Conservation (phyloP, 2,113 vertebrate genomes). For the Callospermophilus lateralis region DNA sequence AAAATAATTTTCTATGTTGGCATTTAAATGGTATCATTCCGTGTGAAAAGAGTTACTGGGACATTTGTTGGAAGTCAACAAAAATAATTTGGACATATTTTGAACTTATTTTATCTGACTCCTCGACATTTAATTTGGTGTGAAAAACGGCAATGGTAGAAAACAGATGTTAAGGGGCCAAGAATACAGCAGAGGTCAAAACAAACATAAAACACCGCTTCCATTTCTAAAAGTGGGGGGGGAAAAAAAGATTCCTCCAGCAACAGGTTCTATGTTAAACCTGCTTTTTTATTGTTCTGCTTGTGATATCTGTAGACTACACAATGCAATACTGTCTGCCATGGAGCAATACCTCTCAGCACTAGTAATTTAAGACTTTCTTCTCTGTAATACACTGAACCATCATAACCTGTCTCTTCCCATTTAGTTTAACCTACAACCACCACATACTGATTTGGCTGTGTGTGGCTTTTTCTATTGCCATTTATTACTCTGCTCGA, state of each 20-base stretch:
- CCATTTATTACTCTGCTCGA: constrained; percentile 96
- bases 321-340: constrained; percentile 90
- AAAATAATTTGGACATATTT: constrained; percentile 90
- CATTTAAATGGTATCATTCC: constrained; percentile 82
- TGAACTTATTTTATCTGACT: constrained; percentile 91
- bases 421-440: constrained; percentile 95
- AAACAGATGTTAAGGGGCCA: constrained; percentile 92
- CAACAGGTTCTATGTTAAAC: constrained; percentile 91
- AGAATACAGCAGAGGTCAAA: constrained; percentile 90
- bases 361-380: constrained; percentile 94
- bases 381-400: constrained; percentile 93
- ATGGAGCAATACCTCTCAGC: constrained; percentile 91
- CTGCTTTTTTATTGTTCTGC: constrained; percentile 91
- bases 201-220: constrained; percentile 89
- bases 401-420: constrained; percentile 95
- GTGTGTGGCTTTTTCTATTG: constrained; percentile 94
- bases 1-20: constrained; percentile 78
- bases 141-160: constrained; percentile 90
- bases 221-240: constrained; percentile 80
- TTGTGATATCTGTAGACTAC: constrained; percentile 90
- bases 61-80: constrained; percentile 87
- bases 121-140: constrained; percentile 92
- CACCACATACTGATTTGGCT: constrained; percentile 92
- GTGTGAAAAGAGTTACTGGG: constrained; percentile 84
- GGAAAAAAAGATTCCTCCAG: constrained; percentile 84